Evolutionary conservation across 2,888 invertebrate genomes (phyloP).

Genomic region (Dascillus cervinus): DNA sequence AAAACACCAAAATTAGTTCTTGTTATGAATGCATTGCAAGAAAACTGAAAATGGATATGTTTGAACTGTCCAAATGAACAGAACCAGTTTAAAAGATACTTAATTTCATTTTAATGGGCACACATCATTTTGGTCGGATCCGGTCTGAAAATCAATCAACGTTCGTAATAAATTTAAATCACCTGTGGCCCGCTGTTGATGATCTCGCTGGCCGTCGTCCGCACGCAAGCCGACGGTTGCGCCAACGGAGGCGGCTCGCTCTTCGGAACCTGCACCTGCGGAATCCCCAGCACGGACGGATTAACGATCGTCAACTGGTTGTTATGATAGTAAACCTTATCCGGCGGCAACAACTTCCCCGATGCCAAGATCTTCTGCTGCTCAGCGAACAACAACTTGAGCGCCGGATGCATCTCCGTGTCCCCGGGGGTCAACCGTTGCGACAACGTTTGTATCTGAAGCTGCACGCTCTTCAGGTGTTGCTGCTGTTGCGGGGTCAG

Average conservation of each 20-base stretch:
- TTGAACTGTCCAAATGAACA: no score
- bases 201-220: conserved; percentile 12
- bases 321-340: conserved; percentile 44
- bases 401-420: conserved; percentile 35
- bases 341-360: conserved; percentile 59
- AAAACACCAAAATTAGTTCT: no score
- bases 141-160: no score
- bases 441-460: conserved; percentile 60
- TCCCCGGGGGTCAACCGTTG: conserved; percentile 44
- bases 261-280: conserved; percentile 5
- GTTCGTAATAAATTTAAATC: no score
- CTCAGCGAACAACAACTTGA: conserved; percentile 51
- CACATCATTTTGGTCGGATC: no score
- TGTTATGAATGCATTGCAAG: no score
- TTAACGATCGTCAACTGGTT: conserved; percentile 44
- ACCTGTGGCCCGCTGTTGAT: no score
- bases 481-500: conserved; percentile 65
- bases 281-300: conserved; percentile 27
- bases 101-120: no score
- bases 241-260: conserved; percentile 6
- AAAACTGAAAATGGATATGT: no score
- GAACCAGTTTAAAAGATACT: no score
- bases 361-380: conserved; percentile 65
- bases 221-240: conserved; percentile 21
- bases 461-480: conserved; percentile 54